Evolutionary conservation across 2,113 vertebrate species (phyloP).

Genomic region (Malaclemys terrapin): DNA sequence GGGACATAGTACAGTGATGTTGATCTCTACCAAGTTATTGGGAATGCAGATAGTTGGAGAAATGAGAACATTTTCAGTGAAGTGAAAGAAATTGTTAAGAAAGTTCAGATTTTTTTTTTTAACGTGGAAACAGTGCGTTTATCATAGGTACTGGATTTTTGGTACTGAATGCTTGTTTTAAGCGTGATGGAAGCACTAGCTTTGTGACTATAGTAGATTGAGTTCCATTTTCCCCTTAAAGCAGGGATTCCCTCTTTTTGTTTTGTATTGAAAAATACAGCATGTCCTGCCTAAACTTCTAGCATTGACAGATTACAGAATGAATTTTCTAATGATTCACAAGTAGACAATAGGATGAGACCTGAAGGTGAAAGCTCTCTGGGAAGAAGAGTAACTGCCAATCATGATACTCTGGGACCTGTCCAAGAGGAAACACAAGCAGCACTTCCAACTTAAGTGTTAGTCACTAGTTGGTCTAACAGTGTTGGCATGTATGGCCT

Average conservation of each 20-base stretch:
- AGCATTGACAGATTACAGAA: not conserved
- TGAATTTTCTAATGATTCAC: not conserved
- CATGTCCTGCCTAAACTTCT: not conserved
- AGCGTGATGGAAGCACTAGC: not conserved
- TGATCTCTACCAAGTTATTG: conserved; percentile 34
- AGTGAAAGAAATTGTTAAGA: not conserved
- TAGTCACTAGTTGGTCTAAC: not conserved
- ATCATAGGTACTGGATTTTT: not conserved
- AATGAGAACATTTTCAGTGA: not conserved
- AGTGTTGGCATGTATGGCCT: not conserved
- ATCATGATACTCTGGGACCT: not conserved
- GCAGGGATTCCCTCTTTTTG: not conserved
- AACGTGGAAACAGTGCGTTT: not conserved
- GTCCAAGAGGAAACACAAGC: not conserved
- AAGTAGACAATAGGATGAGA: not conserved
- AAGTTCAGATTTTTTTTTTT: not conserved
- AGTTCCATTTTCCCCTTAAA: not conserved
- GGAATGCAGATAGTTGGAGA: not conserved
- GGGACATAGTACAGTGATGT: not conserved
- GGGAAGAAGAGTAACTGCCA: not conserved
- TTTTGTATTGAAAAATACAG: not conserved
- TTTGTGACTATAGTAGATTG: not conserved
- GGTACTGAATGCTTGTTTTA: not conserved
- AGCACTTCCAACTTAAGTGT: not conserved
- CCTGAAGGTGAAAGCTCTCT: not conserved